A percentile compares a stretch with the other conserved stretches of the same genome.
phyloP scores from a whole-genome alignment of 2,113 vertebrate genomes.

The Larimichthys polyactis region DNA sequence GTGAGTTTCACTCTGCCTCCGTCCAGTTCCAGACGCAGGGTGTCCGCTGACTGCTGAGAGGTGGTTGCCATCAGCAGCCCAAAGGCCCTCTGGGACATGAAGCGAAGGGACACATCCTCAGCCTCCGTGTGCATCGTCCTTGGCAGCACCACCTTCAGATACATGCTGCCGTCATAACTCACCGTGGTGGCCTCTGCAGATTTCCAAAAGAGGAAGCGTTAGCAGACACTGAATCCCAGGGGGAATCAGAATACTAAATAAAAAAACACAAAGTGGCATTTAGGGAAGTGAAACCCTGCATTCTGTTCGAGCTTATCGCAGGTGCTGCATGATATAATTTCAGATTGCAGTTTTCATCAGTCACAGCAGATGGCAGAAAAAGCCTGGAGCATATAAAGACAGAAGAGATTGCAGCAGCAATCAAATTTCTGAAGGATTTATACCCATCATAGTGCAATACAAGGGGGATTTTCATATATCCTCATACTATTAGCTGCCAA shows the following conservation, averaged over 20 bases:
- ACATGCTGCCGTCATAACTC: constrained; percentile 96
- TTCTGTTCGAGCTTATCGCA: constrained; percentile 41
- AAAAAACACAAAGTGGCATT: constrained; percentile 46
- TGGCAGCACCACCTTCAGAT: constrained; percentile 93
- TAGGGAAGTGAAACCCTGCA: constrained; percentile 7
- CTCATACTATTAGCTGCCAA: constrained; percentile 73
- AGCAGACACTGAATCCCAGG: constrained; percentile 13
- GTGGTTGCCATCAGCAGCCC: constrained; percentile 96
- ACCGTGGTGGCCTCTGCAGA: constrained; percentile 91
- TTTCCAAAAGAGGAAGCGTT: constrained; percentile 8
- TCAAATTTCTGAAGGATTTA: constrained; percentile 70
- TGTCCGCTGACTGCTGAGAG: constrained; percentile 95
- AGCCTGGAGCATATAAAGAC: constrained; percentile 60
- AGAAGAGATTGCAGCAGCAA: constrained; percentile 45
- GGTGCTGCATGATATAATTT: constrained; percentile 53
- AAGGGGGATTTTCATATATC: constrained; percentile 69
- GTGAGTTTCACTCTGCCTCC: constrained; percentile 94
- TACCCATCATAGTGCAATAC: constrained; percentile 58
- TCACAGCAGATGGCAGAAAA: constrained; percentile 83
- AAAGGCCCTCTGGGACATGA: constrained; percentile 95
- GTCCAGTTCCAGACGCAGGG: constrained; percentile 94
- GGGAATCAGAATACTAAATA: constrained; percentile 14
- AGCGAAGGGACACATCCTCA: constrained; percentile 93
- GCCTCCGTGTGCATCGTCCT: constrained; percentile 92
- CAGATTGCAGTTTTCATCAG: constrained; percentile 76